These are phyloP conservation scores for Cisticola juncidis DNA, from an alignment of 2,113 vertebrate species.

Conservation along the genomic window DNA sequence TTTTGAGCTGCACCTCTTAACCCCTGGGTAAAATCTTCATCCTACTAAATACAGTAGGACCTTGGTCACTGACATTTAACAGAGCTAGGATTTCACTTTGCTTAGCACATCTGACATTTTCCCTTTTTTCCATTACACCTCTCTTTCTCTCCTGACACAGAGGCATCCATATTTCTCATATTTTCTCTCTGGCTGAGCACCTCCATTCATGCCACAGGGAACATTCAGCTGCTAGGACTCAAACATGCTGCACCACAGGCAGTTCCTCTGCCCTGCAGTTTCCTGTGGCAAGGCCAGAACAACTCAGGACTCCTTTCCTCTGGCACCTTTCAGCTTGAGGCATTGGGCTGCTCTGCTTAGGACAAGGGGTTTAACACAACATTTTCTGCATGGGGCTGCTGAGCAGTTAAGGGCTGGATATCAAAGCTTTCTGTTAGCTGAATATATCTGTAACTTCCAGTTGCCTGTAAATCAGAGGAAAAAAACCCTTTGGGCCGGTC, in stretches of 20 bases:
- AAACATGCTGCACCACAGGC: accelerated
- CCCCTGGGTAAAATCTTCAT: not conserved
- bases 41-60: not conserved
- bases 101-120: not conserved
- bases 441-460: not conserved
- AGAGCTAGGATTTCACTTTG: not conserved
- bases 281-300: not conserved
- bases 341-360: not conserved
- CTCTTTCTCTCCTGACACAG: not conserved
- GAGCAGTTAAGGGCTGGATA: not conserved
- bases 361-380: not conserved
- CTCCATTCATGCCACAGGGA: not conserved
- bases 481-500: not conserved
- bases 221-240: not conserved
- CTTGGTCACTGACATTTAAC: not conserved
- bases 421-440: not conserved
- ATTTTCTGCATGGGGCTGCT: not conserved
- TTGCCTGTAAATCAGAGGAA: not conserved
- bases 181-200: not conserved
- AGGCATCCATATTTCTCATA: not conserved
- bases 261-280: not conserved
- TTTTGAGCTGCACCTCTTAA: not conserved
- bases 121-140: not conserved
- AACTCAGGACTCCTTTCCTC: not conserved
- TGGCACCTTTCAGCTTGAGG: not conserved